Evolutionary conservation across 2,797 vertebrate genomes (phyloP).

Genomic region (Mastacembelus armatus): DNA sequence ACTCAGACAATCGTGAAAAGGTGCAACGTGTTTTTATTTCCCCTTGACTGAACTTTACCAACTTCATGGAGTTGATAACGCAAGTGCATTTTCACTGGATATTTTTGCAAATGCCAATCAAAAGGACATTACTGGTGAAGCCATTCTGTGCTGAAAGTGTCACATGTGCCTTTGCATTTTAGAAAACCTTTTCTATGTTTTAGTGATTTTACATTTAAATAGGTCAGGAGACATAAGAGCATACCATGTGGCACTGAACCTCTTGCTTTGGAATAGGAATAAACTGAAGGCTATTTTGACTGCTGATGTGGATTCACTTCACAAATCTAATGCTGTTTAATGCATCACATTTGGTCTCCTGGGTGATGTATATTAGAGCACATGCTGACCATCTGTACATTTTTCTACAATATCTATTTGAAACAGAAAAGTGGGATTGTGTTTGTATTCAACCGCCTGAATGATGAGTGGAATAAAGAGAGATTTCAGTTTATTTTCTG

Average conservation of each 20-base stretch:
- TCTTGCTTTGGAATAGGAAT: conserved; percentile 27
- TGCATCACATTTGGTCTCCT: conserved; percentile 55
- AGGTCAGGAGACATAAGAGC: conserved; percentile 15
- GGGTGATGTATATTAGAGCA: conserved; percentile 68
- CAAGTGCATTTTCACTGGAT: conserved; percentile 41
- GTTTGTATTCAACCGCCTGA: conserved; percentile 38
- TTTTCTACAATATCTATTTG: conserved; percentile 65
- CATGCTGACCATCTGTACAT: conserved; percentile 68
- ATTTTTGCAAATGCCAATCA: conserved; percentile 31
- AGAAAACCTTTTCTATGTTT: conserved; percentile 20
- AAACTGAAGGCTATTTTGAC: conserved; percentile 21
- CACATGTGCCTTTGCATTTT: conserved; percentile 57
- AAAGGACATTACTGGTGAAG: conserved; percentile 43
- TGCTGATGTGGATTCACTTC: conserved; percentile 54
- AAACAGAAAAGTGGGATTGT: conserved; percentile 51
- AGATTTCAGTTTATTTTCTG: conserved; percentile 24
- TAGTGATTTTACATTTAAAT: conserved; percentile 35
- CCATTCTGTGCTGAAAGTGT: conserved; percentile 19
- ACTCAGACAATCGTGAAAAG: conserved; percentile 74
- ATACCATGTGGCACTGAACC: neutral
- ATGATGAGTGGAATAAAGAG: conserved; percentile 67
- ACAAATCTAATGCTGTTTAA: conserved; percentile 29
- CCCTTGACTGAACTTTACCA: conserved; percentile 19
- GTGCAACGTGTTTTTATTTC: conserved; percentile 16
- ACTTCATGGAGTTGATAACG: conserved; percentile 1